Percentiles rank a stretch among this genome's conserved stretches.
phyloP scores from a whole-genome alignment of 2,113 vertebrate species.

The Columba janthina region DNA sequence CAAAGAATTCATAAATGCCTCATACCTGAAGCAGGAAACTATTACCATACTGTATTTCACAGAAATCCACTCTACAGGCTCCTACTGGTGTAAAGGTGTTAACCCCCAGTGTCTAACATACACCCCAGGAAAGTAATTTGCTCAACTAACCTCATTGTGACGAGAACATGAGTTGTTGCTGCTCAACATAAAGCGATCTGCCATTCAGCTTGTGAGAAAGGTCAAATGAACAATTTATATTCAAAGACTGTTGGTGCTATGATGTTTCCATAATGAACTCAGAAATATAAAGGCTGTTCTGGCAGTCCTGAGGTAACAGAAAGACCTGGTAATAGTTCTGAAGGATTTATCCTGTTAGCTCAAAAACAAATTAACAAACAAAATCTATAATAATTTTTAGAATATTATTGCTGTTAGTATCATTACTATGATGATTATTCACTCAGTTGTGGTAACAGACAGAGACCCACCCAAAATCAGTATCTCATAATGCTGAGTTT shows the following conservation, averaged over 20 bases:
- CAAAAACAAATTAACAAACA: not conserved
- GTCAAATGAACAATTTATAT: constrained; percentile 26
- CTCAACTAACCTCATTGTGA: not conserved
- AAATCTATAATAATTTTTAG: not conserved
- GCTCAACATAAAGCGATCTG: not conserved
- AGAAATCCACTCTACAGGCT: not conserved
- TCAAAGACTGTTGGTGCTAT: not conserved
- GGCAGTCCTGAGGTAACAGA: not conserved
- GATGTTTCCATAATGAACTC: not conserved
- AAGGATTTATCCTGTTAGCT: not conserved
- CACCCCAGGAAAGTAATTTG: not conserved
- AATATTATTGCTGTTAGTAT: not conserved
- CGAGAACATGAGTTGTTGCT: not conserved
- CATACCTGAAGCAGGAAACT: not conserved
- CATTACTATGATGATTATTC: not conserved
- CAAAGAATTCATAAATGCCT: not conserved
- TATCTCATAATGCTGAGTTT: not conserved
- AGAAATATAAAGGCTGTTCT: not conserved
- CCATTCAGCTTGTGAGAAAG: not conserved
- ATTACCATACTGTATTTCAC: not conserved
- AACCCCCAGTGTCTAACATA: fast-evolving
- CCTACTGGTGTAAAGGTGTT: not conserved
- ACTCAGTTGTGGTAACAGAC: not conserved
- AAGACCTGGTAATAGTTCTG: not conserved
- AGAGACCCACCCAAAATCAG: not conserved